phyloP scores from a whole-genome alignment of 1,140 invertebrate genomes.

The Vanessa atalanta region DNA sequence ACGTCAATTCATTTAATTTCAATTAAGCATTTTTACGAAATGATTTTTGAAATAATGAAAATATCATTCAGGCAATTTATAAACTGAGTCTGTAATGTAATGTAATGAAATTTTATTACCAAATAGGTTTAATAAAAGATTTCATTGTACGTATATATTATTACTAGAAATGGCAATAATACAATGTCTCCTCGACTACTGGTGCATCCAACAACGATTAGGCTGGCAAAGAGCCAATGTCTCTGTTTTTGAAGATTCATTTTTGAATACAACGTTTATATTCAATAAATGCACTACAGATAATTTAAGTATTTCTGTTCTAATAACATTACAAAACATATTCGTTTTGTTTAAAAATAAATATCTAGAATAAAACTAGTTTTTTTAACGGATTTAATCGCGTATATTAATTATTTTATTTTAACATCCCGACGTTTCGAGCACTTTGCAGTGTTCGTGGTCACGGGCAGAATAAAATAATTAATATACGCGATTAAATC shows the following conservation, averaged over 20 bases:
- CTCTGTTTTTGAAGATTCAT: conserved; percentile 51
- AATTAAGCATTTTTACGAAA: too few species aligned
- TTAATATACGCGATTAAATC: too few species aligned
- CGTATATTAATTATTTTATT: too few species aligned
- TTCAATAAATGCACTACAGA: not conserved
- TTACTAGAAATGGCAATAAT: conserved; percentile 48
- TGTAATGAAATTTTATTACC: not conserved
- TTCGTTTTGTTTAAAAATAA: too few species aligned
- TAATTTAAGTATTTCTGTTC: not conserved
- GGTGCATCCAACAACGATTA: conserved; percentile 59
- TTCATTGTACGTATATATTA: conserved; percentile 36
- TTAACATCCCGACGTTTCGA: too few species aligned
- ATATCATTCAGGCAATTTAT: too few species aligned
- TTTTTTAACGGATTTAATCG: too few species aligned
- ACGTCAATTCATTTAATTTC: too few species aligned
- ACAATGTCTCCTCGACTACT: conserved; percentile 50
- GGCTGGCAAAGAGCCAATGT: conserved; percentile 53
- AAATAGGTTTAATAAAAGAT: conserved; percentile 27
- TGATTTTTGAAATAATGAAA: too few species aligned
- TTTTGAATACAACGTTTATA: conserved; percentile 29
- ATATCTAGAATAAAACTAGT: too few species aligned
- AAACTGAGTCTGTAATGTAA: not conserved
- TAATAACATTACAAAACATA: not conserved
- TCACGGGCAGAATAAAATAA: too few species aligned
- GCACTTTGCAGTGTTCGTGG: too few species aligned